These are phyloP conservation scores for Pangasius macronema DNA, from an alignment of 2,797 vertebrate species.

Conservation along the genomic window DNA sequence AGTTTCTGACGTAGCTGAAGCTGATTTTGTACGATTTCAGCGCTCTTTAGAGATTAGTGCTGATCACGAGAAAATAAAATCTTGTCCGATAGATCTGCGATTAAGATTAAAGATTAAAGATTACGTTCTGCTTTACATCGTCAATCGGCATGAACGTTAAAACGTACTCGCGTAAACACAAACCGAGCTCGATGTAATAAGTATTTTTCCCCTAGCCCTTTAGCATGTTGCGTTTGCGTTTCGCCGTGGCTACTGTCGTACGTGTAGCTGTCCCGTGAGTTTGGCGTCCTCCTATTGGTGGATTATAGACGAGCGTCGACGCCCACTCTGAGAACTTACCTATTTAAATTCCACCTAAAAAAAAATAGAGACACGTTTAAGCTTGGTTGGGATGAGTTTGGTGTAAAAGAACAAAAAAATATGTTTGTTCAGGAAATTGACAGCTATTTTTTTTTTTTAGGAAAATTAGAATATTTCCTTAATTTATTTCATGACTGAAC, in stretches of 20 bases:
- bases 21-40: neutral
- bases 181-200: neutral
- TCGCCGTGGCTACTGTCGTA: neutral
- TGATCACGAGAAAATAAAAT: neutral
- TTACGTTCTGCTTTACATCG: neutral
- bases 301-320: neutral
- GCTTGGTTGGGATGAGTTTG: neutral
- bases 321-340: neutral
- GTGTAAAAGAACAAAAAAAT: neutral
- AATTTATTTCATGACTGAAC: neutral
- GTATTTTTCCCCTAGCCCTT: neutral
- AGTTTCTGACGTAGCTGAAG: neutral
- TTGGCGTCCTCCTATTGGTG: neutral
- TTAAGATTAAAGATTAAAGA: too few relatives aligned
- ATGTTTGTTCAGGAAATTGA: neutral
- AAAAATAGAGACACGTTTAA: neutral
- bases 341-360: too few relatives aligned
- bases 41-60: neutral
- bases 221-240: neutral
- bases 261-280: neutral
- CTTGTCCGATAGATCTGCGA: neutral
- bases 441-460: neutral
- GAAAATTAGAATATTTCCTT: neutral
- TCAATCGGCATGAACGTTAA: neutral
- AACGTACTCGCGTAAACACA: neutral